Evolutionary conservation across 2,797 vertebrate species (phyloP).

Genomic region (Passerculus sandwichensis): DNA sequence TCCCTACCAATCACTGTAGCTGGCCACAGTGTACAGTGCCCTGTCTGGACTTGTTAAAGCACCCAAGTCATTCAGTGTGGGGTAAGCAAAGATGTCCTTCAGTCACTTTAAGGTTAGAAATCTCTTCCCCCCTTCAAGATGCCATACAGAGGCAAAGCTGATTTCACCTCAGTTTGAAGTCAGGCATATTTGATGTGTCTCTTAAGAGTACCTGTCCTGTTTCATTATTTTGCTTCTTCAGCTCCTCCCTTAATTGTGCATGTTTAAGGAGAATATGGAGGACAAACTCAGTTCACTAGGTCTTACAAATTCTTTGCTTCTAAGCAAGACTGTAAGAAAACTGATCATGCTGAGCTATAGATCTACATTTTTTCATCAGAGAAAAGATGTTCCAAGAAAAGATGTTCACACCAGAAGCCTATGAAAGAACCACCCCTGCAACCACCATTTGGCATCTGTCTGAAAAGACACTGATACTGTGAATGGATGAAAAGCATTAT

Average conservation of each 20-base stretch:
- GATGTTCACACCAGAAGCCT: background rate
- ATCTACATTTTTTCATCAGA: background rate
- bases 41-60: background rate
- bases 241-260: background rate
- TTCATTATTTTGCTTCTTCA: background rate
- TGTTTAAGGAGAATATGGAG: background rate
- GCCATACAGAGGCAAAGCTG: background rate
- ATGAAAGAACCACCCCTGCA: background rate
- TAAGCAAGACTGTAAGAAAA: background rate
- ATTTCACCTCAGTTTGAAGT: background rate
- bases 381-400: background rate
- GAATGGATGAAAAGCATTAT: background rate
- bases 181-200: background rate
- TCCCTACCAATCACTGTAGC: background rate
- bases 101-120: background rate
- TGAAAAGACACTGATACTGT: background rate
- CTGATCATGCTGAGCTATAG: background rate
- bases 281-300: background rate
- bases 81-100: background rate
- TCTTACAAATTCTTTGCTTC: background rate
- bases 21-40: background rate
- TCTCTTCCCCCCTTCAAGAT: background rate
- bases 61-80: background rate
- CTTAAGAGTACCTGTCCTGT: background rate
- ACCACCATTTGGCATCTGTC: background rate